Base-by-base conservation (phyloP, 2,797 vertebrate genomes). In the Pelobates cultripes region DNA sequence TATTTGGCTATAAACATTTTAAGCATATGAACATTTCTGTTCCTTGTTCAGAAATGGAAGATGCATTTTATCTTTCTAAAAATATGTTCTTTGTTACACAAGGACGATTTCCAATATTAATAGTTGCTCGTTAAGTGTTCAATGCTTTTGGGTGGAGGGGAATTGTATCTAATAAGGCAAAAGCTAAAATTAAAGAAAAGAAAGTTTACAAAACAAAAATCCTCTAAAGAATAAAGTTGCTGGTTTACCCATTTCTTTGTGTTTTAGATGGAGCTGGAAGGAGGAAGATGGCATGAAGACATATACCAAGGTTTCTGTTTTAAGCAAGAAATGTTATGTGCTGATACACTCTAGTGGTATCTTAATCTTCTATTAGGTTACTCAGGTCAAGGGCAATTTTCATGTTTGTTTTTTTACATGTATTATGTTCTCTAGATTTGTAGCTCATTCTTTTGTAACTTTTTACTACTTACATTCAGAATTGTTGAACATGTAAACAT, bases 231-330 rank as follows among this genome's bases (percentile, higher is more conserved):
- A 89, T 91, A 90, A 94, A 94, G 94, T 95, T 94, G 94, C 94
- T 96, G 94, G 94, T 96, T 94, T 91, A 93, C 94, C 92, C 95
- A 93, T 96, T 70, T 96, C 93, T 96, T 94, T 96, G 94, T 96
- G 95, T 96, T 96, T 88, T 96, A 96, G 95, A 93, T 95, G 95
- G 94, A 88, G 95, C 86, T 93, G 92, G 91, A 91, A 94, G 91
- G 94, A 96, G 93, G 96, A 94, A 86, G 94, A 93, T 86, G 92
- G 84, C 92, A 88, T 89, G 95, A 94, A 94, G 95, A 94, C 92
- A 92, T 93, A 14, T 60, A 92, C 92, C 93, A 94, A 96, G 95
- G 95, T 95, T 95, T 96, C 94, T 96, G 94, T 94, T 91, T 12
- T 57, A 4, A 57, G 55, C 5, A 51, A 57, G 55, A 57, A 1